phyloP scores from a whole-genome alignment of 2,888 invertebrate species.

The Phragmatobia fuliginosa region DNA sequence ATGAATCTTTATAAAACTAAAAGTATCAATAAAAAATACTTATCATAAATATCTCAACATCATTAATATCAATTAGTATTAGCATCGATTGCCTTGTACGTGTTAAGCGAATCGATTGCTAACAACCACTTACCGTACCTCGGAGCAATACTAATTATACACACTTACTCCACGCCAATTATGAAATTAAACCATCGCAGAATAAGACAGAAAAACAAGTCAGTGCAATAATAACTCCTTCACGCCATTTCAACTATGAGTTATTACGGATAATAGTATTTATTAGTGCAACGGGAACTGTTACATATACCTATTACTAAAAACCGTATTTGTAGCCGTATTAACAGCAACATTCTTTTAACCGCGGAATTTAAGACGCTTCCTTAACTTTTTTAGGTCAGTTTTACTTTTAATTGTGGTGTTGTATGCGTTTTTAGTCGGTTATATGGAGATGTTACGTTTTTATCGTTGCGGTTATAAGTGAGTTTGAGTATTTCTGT shows the following conservation, averaged over 20 bases:
- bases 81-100: slow-evolving; percentile 5
- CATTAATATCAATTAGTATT: neutral
- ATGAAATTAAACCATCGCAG: slow-evolving; percentile 8
- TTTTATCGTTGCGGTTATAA: slow-evolving; percentile 4
- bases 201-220: neutral
- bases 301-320: slow-evolving; percentile 14
- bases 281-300: slow-evolving; percentile 10
- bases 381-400: slow-evolving; percentile 46
- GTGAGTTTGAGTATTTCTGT: slow-evolving; percentile 4
- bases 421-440: neutral
- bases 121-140: neutral
- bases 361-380: slow-evolving; percentile 36
- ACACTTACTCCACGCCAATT: neutral
- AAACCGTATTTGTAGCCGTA: neutral
- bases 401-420: slow-evolving; percentile 16
- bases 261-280: slow-evolving; percentile 1
- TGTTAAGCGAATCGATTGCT: neutral
- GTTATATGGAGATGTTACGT: neutral
- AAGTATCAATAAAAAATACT: neutral
- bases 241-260: neutral
- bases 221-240: neutral
- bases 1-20: neutral
- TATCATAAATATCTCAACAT: neutral
- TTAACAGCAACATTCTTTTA: slow-evolving; percentile 32
- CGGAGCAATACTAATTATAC: neutral